These are phyloP conservation scores for Aspidapion aeneum DNA, from an alignment of 2,888 invertebrate species.

Conservation along the genomic window DNA sequence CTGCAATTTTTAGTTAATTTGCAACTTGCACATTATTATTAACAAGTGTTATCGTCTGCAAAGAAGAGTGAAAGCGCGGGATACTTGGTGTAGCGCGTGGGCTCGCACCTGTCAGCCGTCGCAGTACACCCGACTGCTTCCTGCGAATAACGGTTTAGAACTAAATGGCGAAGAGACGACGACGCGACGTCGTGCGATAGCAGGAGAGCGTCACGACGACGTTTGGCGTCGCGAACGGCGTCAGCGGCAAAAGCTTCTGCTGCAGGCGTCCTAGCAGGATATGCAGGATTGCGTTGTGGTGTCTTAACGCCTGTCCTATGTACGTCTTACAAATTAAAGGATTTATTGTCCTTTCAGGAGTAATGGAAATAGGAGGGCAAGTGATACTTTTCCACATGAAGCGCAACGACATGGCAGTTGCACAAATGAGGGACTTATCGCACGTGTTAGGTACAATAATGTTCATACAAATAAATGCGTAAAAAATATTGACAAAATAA, in stretches of 20 bases:
- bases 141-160: neutral
- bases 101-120: neutral
- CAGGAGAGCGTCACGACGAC: neutral
- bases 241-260: neutral
- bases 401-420: no score
- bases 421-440: no score
- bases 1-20: neutral
- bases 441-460: no score
- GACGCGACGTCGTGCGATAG: neutral
- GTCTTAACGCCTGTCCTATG: neutral
- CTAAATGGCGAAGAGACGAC: neutral
- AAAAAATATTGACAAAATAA: no score
- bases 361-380: no score
- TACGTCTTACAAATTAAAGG: neutral
- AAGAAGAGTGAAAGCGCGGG: neutral
- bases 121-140: neutral
- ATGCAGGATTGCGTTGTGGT: neutral
- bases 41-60: neutral
- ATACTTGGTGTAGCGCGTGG: neutral
- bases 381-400: no score
- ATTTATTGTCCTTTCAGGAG: no score
- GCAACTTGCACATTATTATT: neutral
- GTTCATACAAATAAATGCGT: no score
- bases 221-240: neutral
- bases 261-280: neutral